A percentile compares a stretch with the other conserved stretches of the same genome.
These are phyloP conservation scores for Drosophila biarmipes DNA, from an alignment of 1,140 invertebrate species.

Conservation along the genomic window DNA sequence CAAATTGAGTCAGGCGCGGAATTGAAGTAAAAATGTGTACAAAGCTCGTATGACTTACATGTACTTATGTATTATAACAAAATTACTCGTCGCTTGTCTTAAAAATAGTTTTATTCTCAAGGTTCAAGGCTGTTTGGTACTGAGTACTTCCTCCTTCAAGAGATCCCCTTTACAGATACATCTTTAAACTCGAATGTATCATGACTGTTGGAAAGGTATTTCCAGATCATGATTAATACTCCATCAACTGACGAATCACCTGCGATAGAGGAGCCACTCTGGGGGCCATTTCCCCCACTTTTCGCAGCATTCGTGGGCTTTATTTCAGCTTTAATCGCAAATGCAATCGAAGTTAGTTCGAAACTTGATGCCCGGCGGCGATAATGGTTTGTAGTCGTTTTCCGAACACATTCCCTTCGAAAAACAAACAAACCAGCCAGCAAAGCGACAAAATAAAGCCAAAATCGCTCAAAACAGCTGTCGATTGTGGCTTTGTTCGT, in stretches of 20 bases:
- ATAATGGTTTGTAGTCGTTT: conserved; percentile 80
- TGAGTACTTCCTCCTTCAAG: neutral
- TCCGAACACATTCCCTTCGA: conserved; percentile 59
- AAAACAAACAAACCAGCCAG: conserved; percentile 30
- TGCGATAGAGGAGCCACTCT: conserved; percentile 13
- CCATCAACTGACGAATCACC: conserved; percentile 40
- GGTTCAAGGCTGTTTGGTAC: too few relatives aligned
- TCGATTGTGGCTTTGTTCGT: conserved; percentile 43
- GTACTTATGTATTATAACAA: neutral
- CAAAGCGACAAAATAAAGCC: conserved; percentile 39
- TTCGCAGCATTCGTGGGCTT: conserved; percentile 20
- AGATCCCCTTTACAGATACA: neutral
- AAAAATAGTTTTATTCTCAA: too few relatives aligned
- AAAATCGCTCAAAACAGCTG: conserved; percentile 63
- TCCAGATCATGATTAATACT: conserved; percentile 26
- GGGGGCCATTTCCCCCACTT: neutral
- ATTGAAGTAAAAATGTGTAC: neutral
- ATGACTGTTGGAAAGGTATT: conserved; percentile 1
- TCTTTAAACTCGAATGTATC: conserved; percentile 7
- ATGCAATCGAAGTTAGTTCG: conserved; percentile 67
- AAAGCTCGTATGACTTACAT: neutral
- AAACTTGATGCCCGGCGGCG: conserved; percentile 67
- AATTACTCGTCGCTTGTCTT: neutral
- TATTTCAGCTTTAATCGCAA: conserved; percentile 54
- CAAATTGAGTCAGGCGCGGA: neutral